phyloP scores from a whole-genome alignment of 2,113 vertebrate species.

The Eubucco bourcierii region DNA sequence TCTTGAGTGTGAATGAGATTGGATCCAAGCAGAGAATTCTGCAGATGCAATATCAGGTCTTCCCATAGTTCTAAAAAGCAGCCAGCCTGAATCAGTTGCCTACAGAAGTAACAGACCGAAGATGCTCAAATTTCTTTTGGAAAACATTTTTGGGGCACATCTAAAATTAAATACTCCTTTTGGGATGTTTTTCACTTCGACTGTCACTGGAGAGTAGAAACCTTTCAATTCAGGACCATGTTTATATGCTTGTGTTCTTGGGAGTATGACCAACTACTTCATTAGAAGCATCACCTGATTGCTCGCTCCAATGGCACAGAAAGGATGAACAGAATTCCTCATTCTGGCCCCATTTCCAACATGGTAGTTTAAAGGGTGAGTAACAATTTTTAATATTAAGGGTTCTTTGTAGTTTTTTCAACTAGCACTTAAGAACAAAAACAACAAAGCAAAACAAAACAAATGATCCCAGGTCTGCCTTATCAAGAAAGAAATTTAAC shows the following conservation, averaged over 20 bases:
- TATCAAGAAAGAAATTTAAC: neutral
- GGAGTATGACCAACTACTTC: neutral
- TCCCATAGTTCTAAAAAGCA: neutral
- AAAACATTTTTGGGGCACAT: neutral
- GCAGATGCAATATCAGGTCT: neutral
- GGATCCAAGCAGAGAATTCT: neutral
- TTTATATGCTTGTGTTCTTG: neutral
- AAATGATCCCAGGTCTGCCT: neutral
- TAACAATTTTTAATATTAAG: neutral
- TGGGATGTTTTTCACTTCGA: neutral
- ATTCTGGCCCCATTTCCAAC: neutral
- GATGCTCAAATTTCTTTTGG: neutral
- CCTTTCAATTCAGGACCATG: neutral
- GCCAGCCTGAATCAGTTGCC: neutral
- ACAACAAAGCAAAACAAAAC: too few relatives aligned
- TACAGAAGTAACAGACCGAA: neutral
- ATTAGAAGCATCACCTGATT: neutral
- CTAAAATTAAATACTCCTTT: neutral
- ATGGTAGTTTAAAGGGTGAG: neutral
- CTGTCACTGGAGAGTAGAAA: neutral
- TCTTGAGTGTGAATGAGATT: neutral
- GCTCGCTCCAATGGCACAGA: neutral
- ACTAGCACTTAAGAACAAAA: neutral
- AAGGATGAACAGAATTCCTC: neutral
- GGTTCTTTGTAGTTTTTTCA: neutral